Evolutionary conservation across 2,888 invertebrate species (phyloP).

Genomic region (Lucinisca nassula): DNA sequence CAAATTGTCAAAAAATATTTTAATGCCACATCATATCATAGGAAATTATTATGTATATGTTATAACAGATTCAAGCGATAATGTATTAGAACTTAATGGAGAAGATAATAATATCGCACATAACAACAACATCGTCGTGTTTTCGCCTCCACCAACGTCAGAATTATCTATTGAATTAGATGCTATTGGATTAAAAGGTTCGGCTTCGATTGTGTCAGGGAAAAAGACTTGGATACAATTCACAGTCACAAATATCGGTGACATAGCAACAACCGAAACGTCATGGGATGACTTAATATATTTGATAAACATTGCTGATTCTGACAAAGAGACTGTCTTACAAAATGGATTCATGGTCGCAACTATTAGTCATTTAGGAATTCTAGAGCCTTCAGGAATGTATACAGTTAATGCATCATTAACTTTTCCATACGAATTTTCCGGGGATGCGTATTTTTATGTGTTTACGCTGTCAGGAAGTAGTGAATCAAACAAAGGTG

Average conservation of each 20-base stretch:
- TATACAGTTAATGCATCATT: constrained; percentile 23
- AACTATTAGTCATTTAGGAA: constrained; percentile 19
- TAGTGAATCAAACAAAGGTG: background rate
- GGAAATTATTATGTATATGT: constrained; percentile 44
- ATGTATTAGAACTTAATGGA: background rate
- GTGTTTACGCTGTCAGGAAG: background rate
- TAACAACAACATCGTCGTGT: background rate
- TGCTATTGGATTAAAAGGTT: background rate
- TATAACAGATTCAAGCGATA: background rate
- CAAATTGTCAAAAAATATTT: constrained; percentile 16
- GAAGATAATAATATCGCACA: background rate
- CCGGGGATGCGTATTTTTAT: constrained; percentile 15
- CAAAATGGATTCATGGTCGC: background rate
- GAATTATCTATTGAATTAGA: background rate
- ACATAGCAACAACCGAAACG: background rate
- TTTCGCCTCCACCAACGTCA: background rate
- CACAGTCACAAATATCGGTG: background rate
- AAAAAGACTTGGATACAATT: background rate
- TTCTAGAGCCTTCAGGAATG: background rate
- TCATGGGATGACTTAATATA: background rate
- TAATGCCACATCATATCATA: constrained; percentile 22
- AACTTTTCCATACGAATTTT: constrained; percentile 24
- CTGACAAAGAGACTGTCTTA: background rate
- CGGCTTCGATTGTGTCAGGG: background rate
- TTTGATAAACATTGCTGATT: background rate